phyloP scores from a whole-genome alignment of 2,113 vertebrate species.

The Eurypyga helias region DNA sequence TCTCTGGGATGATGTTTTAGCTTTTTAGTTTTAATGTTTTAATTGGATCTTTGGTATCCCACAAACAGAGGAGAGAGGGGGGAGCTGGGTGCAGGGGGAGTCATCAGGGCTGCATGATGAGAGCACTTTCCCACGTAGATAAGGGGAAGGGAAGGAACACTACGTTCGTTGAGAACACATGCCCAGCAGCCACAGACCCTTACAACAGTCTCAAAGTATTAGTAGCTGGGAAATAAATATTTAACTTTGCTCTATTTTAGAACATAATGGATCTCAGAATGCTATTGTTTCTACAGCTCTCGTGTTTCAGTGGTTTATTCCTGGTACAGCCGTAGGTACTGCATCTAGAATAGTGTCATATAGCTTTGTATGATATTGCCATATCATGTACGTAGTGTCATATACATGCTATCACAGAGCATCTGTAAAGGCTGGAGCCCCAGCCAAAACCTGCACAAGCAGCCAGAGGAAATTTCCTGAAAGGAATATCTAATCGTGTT shows the following conservation, averaged over 20 bases:
- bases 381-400: neutral
- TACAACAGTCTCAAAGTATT: neutral
- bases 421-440: neutral
- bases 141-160: neutral
- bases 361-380: neutral
- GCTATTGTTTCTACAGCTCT: neutral
- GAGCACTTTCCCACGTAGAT: neutral
- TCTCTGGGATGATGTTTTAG: neutral
- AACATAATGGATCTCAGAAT: neutral
- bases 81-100: neutral
- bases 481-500: neutral
- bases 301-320: neutral
- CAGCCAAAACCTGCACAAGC: too few relatives aligned
- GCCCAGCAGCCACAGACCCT: neutral
- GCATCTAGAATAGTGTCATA: neutral
- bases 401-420: neutral
- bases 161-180: neutral
- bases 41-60: neutral
- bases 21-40: neutral
- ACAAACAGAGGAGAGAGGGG: neutral
- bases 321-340: neutral
- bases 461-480: neutral
- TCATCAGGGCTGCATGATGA: neutral
- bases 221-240: slow-evolving; percentile 32
- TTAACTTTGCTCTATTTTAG: slow-evolving; percentile 21